phyloP scores from a whole-genome alignment of 2,888 invertebrate species.

The Callyntrura guangdongensis region DNA sequence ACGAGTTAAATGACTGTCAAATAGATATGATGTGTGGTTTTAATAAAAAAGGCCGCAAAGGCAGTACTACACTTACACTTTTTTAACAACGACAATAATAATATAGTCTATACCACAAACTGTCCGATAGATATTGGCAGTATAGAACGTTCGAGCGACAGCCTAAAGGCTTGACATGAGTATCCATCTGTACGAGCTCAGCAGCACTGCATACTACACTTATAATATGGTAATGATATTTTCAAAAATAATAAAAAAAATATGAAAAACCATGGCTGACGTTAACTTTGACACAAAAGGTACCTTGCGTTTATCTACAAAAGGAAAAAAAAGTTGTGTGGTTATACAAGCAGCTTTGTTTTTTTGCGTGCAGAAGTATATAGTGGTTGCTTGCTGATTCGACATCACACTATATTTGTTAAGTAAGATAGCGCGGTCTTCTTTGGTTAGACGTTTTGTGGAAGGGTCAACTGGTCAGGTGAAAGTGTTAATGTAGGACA shows the following conservation, averaged over 20 bases:
- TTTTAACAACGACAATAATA: not conserved
- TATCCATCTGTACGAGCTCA: not conserved
- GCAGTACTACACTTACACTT: not conserved
- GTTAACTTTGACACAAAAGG: slow-evolving; percentile 4
- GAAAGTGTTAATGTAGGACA: slow-evolving; percentile 84
- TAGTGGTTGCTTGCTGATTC: not conserved
- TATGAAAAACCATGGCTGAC: slow-evolving; percentile 34
- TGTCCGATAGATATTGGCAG: not conserved
- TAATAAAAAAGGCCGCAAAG: not conserved
- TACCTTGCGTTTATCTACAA: not conserved
- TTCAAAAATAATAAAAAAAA: slow-evolving; percentile 35
- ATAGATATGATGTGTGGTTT: not conserved
- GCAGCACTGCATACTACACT: not conserved
- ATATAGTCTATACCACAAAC: not conserved
- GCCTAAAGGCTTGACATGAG: not conserved
- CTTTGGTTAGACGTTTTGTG: slow-evolving; percentile 27
- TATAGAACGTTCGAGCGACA: not conserved
- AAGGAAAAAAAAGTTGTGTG: not conserved
- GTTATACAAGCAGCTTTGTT: not conserved
- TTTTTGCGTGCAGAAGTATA: not conserved
- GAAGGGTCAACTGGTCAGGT: slow-evolving; percentile 84
- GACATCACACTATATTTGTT: not conserved
- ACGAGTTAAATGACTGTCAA: not conserved
- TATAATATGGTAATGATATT: not conserved
- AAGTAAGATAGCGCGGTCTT: slow-evolving; percentile 28